Percentiles rank a stretch among this genome's conserved stretches.
phyloP scores from a whole-genome alignment of 2,888 invertebrate genomes.

The Ferdinandea cuprea region DNA sequence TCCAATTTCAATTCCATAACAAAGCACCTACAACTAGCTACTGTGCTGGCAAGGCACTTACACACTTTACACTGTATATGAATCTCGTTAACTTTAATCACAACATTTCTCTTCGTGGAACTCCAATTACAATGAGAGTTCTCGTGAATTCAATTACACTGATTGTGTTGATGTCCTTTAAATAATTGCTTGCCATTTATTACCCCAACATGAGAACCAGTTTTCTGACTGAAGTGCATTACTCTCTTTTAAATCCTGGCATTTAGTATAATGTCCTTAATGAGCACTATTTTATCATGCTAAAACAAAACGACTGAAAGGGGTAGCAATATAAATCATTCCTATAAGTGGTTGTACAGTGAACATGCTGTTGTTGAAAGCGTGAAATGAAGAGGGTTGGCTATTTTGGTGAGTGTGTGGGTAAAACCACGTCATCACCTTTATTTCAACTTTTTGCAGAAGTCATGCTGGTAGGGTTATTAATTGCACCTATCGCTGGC shows the following conservation, averaged over 20 bases:
- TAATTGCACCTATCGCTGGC: no score
- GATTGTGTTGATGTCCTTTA: conserved; percentile 56
- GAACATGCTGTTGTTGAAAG: conserved; percentile 16
- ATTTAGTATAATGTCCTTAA: conserved; percentile 61
- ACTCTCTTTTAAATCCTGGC: conserved; percentile 58
- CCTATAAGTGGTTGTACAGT: not conserved
- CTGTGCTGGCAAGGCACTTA: no score
- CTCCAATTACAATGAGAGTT: conserved; percentile 1
- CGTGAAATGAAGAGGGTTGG: not conserved
- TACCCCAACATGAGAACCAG: conserved; percentile 22
- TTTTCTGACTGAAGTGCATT: conserved; percentile 27
- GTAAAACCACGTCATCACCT: no score
- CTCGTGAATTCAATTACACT: conserved; percentile 50
- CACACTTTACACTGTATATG: not conserved
- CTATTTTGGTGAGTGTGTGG: no score
- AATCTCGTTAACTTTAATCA: conserved; percentile 7
- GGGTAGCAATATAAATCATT: conserved; percentile 46
- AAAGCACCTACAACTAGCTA: no score
- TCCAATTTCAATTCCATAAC: no score
- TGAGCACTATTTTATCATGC: conserved; percentile 48
- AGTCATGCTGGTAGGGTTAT: no score
- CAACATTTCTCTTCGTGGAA: conserved; percentile 8
- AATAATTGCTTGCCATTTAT: conserved; percentile 53
- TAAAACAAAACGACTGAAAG: conserved; percentile 39
- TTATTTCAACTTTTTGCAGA: no score